Evolutionary conservation across 2,797 vertebrate genomes (phyloP), one percentile per base, ranked within the genome.

Genomic region (Eulemur coronatus): DNA sequence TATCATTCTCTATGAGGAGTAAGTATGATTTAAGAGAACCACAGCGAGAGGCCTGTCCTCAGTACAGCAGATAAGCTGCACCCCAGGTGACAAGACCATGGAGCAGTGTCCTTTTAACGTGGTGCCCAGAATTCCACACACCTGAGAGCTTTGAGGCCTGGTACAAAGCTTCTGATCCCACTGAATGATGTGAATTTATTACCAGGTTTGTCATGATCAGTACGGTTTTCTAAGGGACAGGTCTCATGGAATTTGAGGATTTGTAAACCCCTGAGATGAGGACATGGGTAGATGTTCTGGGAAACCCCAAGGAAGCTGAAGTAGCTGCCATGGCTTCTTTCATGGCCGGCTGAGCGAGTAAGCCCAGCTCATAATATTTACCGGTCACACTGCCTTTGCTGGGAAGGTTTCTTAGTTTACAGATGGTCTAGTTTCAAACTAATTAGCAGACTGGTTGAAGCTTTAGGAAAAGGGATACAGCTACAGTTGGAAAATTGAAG

Each of bases 371-470:
- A 8, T 43, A 11, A 15, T 28, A 88, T 61, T 43, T 78, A 43
- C 35, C 75, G 67, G 43, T 30, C 48, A 61, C 26, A 5, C 67
- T 65, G 43, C 61, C 75, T 85, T 82, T 61, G 57, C 69, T 78
- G 30, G 43, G 89, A 85, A 96, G 55, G 12, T 82, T 85, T 95
- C 82, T 65, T 79, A 43, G 90, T 94, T 95, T 59, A 73, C 22
- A 88, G 67, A 55, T 28, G 48, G 55, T 91, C 43, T 41, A 35
- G 50, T 84, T 91, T 90, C 30, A 72, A 30, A 63, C 90, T 89
- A 22, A n/a, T 67, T 48, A 90, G 79, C 70, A 81, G 50, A 88
- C 50, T 33, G 33, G 76, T 85, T 38, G 38, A 80, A 86, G 38
- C 46, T 82, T 82, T 79, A 46, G 69, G 41, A 50, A 78, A 63